These are phyloP conservation scores for Hydrozoanthus tunicans DNA, from an alignment of 64 coral and sea anemone species.

Conservation along the genomic window DNA sequence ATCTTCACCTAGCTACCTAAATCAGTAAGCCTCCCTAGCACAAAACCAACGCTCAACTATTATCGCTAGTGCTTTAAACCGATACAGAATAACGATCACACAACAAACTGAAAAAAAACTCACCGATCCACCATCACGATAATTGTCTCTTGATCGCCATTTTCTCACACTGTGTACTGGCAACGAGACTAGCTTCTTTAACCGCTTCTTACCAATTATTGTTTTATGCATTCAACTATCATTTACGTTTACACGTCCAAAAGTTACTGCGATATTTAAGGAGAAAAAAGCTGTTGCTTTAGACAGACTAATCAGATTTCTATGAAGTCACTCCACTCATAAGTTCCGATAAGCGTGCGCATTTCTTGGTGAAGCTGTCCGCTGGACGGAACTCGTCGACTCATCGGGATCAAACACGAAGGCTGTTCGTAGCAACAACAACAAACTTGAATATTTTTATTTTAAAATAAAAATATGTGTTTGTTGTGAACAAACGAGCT, in stretches of 20 bases:
- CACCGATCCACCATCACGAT: slow-evolving; percentile 72
- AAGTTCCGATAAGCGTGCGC: slow-evolving; percentile 23
- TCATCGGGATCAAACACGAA: no score
- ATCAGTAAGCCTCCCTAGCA: background rate
- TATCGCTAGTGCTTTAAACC: background rate
- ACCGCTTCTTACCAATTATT: slow-evolving; percentile 89
- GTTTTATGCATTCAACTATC: slow-evolving; percentile 78
- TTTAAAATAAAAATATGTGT: background rate
- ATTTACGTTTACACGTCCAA: slow-evolving; percentile 43
- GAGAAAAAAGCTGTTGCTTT: background rate
- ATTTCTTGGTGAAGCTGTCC: slow-evolving; percentile 13
- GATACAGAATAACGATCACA: background rate
- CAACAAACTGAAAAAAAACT: slow-evolving; percentile 14
- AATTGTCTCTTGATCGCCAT: slow-evolving; percentile 80
- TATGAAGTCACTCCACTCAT: slow-evolving; percentile 32
- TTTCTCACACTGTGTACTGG: slow-evolving; percentile 79
- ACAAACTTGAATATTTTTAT: background rate
- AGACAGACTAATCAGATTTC: background rate
- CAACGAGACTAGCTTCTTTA: slow-evolving; percentile 80
- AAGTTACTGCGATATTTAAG: background rate
- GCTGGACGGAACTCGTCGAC: background rate
- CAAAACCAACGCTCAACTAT: background rate
- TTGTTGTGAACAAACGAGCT: background rate
- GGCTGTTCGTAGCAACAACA: background rate
- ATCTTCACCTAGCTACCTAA: no score